phyloP scores from a whole-genome alignment of 2,888 invertebrate genomes.

The Phengaris alcon region DNA sequence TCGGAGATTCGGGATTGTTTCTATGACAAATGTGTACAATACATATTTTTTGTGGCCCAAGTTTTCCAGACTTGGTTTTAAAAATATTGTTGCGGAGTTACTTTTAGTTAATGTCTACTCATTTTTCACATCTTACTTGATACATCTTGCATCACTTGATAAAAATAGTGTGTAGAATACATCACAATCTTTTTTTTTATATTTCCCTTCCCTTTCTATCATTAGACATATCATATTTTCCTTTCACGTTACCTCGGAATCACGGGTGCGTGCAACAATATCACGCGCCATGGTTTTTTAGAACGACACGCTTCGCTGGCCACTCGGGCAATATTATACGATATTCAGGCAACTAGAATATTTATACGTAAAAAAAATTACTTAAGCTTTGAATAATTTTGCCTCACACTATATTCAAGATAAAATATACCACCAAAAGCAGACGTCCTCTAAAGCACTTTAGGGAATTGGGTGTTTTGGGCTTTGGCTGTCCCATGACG shows the following conservation, averaged over 20 bases:
- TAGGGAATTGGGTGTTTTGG: constrained; percentile 2
- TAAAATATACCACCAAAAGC: not conserved
- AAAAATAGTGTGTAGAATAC: constrained; percentile 27
- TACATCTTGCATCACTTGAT: constrained; percentile 21
- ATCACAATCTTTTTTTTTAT: constrained; percentile 19
- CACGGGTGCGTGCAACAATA: constrained; percentile 36
- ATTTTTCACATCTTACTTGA: not conserved
- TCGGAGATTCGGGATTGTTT: not conserved
- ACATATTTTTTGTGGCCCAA: not conserved
- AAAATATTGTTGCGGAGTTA: not conserved
- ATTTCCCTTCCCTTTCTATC: constrained; percentile 17
- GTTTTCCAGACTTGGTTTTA: not conserved
- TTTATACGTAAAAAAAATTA: not conserved
- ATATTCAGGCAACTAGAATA: constrained; percentile 13
- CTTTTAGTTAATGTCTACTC: not conserved
- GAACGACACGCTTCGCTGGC: constrained; percentile 44
- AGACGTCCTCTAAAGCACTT: not conserved
- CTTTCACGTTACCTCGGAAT: constrained; percentile 25
- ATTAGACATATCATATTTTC: constrained; percentile 20
- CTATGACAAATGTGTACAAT: not conserved
- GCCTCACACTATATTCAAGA: not conserved
- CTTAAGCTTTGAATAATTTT: not conserved
- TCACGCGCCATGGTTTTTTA: constrained; percentile 50
- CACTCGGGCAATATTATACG: constrained; percentile 13
- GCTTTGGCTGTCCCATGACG: not conserved